These are phyloP conservation scores for Oceanodroma leucorhoa DNA, from an alignment of 2,797 vertebrate species.

Conservation along the genomic window DNA sequence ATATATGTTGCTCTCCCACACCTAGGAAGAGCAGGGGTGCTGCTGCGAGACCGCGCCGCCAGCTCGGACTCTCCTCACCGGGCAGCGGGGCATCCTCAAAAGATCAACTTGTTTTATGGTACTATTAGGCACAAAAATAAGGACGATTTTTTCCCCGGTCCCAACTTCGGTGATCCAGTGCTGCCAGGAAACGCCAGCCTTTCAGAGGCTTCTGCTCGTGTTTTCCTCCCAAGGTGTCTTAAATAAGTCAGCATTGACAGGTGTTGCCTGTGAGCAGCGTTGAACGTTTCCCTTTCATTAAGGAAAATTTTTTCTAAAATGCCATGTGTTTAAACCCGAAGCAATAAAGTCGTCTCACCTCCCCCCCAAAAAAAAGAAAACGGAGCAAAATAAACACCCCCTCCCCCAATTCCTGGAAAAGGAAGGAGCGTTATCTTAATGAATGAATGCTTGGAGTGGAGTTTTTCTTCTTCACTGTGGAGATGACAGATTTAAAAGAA, in stretches of 20 bases:
- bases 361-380: background rate
- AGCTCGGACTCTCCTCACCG: background rate
- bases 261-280: background rate
- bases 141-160: background rate
- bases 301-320: background rate
- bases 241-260: background rate
- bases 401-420: background rate
- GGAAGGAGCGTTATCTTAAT: background rate
- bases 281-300: background rate
- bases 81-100: background rate
- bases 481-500: conserved; percentile 11
- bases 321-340: background rate
- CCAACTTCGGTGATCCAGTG: background rate
- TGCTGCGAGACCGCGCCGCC: background rate
- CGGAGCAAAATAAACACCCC: background rate
- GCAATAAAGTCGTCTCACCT: background rate
- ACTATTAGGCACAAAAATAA: background rate
- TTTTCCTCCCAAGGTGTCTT: background rate
- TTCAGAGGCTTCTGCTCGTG: background rate
- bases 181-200: background rate
- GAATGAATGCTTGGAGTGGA: background rate
- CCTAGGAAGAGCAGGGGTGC: background rate
- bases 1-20: accelerated
- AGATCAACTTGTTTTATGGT: background rate
- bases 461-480: background rate